phyloP scores from a whole-genome alignment of 2,888 invertebrate genomes.

The Eustalomyia histrio region DNA sequence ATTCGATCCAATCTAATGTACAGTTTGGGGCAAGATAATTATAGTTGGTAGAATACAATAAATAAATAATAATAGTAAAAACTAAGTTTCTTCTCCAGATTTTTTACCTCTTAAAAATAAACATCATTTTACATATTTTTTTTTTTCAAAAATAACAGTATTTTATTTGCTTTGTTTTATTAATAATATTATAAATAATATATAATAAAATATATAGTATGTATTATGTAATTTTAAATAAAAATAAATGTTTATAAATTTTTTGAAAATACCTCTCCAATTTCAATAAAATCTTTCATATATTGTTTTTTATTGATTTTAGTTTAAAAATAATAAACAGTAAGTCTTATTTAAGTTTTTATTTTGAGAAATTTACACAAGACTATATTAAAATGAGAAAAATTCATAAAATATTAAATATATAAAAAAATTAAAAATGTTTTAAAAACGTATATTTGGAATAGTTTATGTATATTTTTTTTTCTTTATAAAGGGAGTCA shows the following conservation, averaged over 20 bases:
- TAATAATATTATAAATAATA: not conserved
- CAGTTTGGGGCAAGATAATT: too few species aligned
- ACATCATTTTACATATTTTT: not conserved
- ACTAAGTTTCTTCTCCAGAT: too few species aligned
- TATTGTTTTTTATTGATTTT: constrained; percentile 12
- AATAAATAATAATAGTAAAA: too few species aligned
- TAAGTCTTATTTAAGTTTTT: constrained; percentile 37
- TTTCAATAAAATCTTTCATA: constrained; percentile 2
- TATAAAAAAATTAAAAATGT: constrained; percentile 20
- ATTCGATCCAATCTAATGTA: too few species aligned
- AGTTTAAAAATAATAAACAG: constrained; percentile 17
- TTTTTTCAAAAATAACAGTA: too few species aligned
- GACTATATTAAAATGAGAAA: constrained; percentile 11
- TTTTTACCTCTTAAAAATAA: too few species aligned
- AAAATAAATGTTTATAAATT: constrained; percentile 12
- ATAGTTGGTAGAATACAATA: too few species aligned
- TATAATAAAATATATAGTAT: constrained; percentile 15
- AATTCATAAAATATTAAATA: not conserved
- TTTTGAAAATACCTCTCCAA: not conserved
- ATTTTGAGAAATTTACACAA: constrained; percentile 24
- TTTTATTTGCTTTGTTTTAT: too few species aligned
- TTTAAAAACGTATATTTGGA: constrained; percentile 53
- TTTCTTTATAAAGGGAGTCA: not conserved
- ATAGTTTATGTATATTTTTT: constrained; percentile 9
- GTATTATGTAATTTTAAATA: constrained; percentile 10